Conservation (phyloP, 2,113 vertebrate genomes). For the Raphicerus campestris region DNA sequence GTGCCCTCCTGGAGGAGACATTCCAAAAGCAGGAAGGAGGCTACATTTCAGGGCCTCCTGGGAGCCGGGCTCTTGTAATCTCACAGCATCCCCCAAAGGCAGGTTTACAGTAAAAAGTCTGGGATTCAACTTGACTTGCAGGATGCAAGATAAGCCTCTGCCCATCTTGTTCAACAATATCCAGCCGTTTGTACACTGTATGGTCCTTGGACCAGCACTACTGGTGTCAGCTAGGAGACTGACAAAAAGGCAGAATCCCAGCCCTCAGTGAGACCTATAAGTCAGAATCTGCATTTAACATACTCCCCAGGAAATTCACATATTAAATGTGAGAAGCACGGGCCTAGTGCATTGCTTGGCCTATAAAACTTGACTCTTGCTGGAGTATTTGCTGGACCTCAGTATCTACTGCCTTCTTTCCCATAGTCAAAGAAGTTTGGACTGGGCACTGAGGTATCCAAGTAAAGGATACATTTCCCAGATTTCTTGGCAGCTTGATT, state of each 20-base stretch:
- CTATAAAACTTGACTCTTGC: background rate
- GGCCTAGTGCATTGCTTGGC: background rate
- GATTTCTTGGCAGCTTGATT: conserved; percentile 25
- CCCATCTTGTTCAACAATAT: background rate
- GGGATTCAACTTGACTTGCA: background rate
- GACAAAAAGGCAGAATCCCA: background rate
- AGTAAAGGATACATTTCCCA: background rate
- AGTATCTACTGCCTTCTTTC: background rate
- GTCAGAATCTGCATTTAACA: background rate
- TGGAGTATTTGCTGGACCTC: background rate
- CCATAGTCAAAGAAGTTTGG: background rate
- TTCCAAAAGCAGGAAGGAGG: background rate
- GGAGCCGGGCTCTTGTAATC: background rate
- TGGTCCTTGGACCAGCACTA: background rate
- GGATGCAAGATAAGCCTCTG: background rate
- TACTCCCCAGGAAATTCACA: background rate
- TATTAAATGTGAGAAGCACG: background rate
- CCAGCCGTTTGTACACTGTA: background rate
- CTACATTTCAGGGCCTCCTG: background rate
- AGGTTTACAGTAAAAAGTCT: background rate
- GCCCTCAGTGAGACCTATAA: background rate
- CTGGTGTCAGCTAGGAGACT: background rate
- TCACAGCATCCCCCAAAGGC: background rate
- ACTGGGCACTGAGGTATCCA: background rate
- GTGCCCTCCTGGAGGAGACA: background rate